Evolutionary conservation across 2,888 invertebrate genomes (phyloP).

Genomic region (Chrysolina oricalcia): DNA sequence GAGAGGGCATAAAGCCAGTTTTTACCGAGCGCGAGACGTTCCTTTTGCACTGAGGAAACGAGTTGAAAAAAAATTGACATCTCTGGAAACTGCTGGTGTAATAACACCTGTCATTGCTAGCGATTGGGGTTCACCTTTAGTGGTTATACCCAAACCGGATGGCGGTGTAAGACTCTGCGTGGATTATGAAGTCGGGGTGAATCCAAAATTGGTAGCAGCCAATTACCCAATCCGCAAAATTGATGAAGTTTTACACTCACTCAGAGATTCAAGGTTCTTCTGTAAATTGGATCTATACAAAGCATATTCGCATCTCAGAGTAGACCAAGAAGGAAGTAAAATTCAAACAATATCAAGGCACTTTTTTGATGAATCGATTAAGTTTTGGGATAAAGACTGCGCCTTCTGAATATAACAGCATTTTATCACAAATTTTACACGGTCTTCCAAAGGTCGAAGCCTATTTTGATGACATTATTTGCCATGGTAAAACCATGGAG

Average conservation of each 20-base stretch:
- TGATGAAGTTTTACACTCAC: conserved; percentile 55
- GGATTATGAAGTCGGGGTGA: conserved; percentile 57
- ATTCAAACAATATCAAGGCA: conserved; percentile 52
- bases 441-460: conserved; percentile 46
- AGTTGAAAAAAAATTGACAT: too few relatives aligned
- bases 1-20: too few relatives aligned
- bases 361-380: conserved; percentile 41
- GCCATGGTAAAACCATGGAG: too few relatives aligned
- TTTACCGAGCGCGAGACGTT: too few relatives aligned
- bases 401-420: conserved; percentile 53
- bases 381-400: too few relatives aligned
- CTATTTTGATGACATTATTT: conserved; percentile 50
- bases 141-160: too few relatives aligned
- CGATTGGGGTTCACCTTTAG: too few relatives aligned
- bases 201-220: conserved; percentile 50
- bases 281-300: conserved; percentile 59
- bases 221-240: conserved; percentile 40
- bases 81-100: conserved; percentile 10
- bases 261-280: conserved; percentile 55
- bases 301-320: conserved; percentile 57
- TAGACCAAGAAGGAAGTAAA: conserved; percentile 47
- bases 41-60: too few relatives aligned
- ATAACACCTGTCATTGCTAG: conserved; percentile 35
- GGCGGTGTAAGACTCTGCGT: too few relatives aligned
- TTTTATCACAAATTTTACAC: conserved; percentile 51